Evolutionary conservation across 2,113 vertebrate species (phyloP), one percentile per base, ranked within the genome.

Genomic region (Mormoops blainvillei): DNA sequence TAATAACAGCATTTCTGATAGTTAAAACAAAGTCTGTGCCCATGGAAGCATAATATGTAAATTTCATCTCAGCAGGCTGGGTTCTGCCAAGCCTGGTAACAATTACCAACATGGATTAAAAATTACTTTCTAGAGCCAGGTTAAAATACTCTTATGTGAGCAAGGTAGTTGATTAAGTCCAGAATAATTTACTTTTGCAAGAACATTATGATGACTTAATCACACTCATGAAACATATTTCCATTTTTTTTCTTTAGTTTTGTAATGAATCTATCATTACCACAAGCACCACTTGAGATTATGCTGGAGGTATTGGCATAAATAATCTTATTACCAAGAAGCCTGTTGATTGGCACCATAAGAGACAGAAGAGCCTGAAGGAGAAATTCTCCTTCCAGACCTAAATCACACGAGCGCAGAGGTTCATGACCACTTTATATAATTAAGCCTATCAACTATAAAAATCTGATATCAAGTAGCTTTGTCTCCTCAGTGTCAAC

Each of bases 321-420:
- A 86, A 96, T 74, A 94, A 89, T 93, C 83, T 85, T 96, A 97
- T 88, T 96, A 91, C 65, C 67, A 96, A 88, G 58, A 92, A 96
- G 70, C 70, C 28, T 41, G 41, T 88, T 97, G 96, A 97, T 0
- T 95, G 95, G 67, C 93, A 95, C n/a, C 56, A 18, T 95, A 87
- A 96, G 70, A 96, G 80, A 97, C 26, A 93, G 77, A 98, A 95
- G 80, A 65, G 45, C 95, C 96, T 96, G 48, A 95, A 97, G 65
- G 82, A 56, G 87, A 97, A 97, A 95, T 91, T 85, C 94, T 97
- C 86, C 96, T 95, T 48, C 67, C 45, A 65, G 71, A 52, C 41
- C 52, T 95, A 85, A 76, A 93, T 96, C 94, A 70, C 80, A 82
- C 16, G 82, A 97, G 94, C 26, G 52, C 33, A 78, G 77, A 91